A percentile compares a stretch with the other conserved stretches of the same genome.
Evolutionary conservation across 2,113 vertebrate genomes (phyloP).

Genomic region (Pithys albifrons): DNA sequence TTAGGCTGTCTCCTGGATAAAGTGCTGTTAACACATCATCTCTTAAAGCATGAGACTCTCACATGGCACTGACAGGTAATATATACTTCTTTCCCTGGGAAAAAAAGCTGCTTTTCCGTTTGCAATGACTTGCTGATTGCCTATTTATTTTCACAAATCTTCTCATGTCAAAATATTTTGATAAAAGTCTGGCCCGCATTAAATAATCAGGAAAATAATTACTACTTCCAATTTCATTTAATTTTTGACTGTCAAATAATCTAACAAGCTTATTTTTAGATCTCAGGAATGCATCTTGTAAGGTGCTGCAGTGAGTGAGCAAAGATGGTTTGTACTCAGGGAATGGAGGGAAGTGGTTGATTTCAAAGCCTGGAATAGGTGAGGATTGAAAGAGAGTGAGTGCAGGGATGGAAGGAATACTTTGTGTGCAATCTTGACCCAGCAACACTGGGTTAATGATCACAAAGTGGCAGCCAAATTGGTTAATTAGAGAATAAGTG

Average conservation of each 20-base stretch:
- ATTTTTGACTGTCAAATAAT: slow-evolving; percentile 66
- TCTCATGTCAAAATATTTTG: slow-evolving; percentile 67
- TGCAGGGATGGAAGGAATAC: not conserved
- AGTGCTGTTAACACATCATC: slow-evolving; percentile 43
- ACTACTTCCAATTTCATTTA: slow-evolving; percentile 59
- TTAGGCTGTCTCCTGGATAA: slow-evolving; percentile 22
- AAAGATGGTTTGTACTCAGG: slow-evolving; percentile 24
- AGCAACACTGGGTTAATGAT: slow-evolving; percentile 50
- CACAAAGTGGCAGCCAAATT: slow-evolving; percentile 57
- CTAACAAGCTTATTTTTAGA: slow-evolving; percentile 67
- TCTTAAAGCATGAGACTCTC: slow-evolving; percentile 16
- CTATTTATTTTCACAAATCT: slow-evolving; percentile 70
- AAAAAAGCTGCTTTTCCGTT: slow-evolving; percentile 10
- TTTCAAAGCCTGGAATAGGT: not conserved
- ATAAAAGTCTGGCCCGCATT: slow-evolving; percentile 56
- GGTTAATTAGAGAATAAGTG: slow-evolving; percentile 59
- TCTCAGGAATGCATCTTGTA: not conserved
- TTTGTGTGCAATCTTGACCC: slow-evolving; percentile 17
- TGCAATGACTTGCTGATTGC: slow-evolving; percentile 64
- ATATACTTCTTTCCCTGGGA: slow-evolving; percentile 27
- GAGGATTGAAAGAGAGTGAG: not conserved
- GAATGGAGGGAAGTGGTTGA: not conserved
- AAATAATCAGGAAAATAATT: slow-evolving; percentile 71
- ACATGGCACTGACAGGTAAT: slow-evolving; percentile 56
- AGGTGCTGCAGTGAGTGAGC: slow-evolving; percentile 12